Conservation (phyloP, 2,113 vertebrate genomes). For the Taxidea taxus region DNA sequence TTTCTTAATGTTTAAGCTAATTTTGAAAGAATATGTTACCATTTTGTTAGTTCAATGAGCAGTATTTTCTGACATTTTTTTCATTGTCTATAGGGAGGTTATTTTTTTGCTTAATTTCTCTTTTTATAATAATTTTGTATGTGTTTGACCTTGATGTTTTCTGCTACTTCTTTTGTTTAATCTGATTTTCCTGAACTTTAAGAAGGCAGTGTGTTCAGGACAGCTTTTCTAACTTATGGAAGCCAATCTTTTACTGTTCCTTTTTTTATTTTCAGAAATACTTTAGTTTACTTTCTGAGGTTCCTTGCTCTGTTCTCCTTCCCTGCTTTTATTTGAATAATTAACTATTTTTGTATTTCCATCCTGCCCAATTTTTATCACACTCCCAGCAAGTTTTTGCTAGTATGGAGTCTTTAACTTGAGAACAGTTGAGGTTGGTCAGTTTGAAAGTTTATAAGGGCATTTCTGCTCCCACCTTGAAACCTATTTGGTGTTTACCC, state of each 20-base stretch:
- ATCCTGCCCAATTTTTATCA: neutral
- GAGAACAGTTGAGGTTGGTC: neutral
- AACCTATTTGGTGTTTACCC: neutral
- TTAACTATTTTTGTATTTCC: neutral
- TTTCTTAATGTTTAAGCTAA: neutral
- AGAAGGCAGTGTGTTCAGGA: neutral
- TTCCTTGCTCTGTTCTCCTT: neutral
- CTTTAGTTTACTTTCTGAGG: neutral
- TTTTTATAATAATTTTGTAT: neutral
- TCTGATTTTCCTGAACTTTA: neutral
- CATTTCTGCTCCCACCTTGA: neutral
- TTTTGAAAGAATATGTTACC: neutral
- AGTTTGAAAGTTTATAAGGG: neutral
- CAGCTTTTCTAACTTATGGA: neutral
- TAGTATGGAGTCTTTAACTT: neutral
- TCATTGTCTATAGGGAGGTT: neutral
- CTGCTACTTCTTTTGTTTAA: neutral
- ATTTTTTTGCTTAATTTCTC: neutral
- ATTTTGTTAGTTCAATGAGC: neutral
- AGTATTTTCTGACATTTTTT: neutral
- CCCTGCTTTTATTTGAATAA: neutral
- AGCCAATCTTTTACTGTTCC: neutral
- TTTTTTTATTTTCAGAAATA: neutral
- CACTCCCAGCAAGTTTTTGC: neutral
- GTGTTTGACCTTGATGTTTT: neutral